Evolutionary conservation across 2,888 invertebrate species (phyloP).

Genomic region (Parnassius mnemosyne): DNA sequence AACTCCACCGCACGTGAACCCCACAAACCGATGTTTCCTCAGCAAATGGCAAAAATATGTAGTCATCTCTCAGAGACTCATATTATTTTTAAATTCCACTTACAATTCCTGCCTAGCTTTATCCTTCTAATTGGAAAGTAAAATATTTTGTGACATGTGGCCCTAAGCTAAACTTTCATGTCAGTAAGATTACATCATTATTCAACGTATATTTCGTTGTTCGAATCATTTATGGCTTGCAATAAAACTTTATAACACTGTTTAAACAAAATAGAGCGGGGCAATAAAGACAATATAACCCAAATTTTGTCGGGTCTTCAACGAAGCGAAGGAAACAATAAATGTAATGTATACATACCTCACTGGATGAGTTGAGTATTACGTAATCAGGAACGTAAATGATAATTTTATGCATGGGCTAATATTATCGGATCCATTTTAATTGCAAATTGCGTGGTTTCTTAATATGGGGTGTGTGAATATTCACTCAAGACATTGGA

Average conservation of each 20-base stretch:
- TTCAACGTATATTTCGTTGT: constrained; percentile 13
- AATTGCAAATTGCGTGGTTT: constrained; percentile 48
- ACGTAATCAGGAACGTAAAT: constrained; percentile 43
- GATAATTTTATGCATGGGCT: constrained; percentile 65
- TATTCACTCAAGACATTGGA: constrained; percentile 19
- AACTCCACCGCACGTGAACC: too few species aligned
- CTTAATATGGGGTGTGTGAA: constrained; percentile 41
- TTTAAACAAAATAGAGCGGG: constrained; percentile 30
- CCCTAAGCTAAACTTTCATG: neutral
- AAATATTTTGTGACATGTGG: constrained; percentile 7
- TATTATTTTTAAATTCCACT: neutral
- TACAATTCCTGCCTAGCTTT: neutral
- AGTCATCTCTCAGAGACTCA: too few species aligned
- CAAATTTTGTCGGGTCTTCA: constrained; percentile 30
- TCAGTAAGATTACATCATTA: constrained; percentile 6
- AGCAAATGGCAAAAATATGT: too few species aligned
- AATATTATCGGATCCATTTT: constrained; percentile 58
- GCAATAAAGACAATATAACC: constrained; percentile 29
- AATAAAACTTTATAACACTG: constrained; percentile 22
- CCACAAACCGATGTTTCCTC: too few species aligned
- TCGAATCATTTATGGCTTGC: constrained; percentile 16
- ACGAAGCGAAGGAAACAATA: constrained; percentile 31
- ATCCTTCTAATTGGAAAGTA: neutral
- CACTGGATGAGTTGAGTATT: constrained; percentile 33
- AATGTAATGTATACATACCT: constrained; percentile 27